Conservation (phyloP, 1,140 invertebrate species). For the Paracyclopina nana region DNA sequence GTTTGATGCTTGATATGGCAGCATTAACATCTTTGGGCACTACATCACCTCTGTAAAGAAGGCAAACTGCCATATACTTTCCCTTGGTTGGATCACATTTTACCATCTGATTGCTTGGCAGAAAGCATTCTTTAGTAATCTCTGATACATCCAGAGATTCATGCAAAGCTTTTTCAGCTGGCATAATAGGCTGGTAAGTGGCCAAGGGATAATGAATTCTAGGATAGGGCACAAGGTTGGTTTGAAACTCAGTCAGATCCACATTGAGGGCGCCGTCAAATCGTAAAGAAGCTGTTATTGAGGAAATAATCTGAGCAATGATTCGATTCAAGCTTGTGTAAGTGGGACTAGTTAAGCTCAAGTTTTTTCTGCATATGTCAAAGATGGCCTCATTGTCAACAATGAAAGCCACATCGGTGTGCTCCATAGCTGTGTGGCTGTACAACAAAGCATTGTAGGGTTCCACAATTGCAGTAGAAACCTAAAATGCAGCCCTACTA, state of each 20-base stretch:
- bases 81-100: constrained; percentile 34
- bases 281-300: constrained; percentile 58
- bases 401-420: constrained; percentile 45
- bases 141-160: constrained; percentile 28
- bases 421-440: constrained; percentile 53
- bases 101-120: constrained; percentile 24
- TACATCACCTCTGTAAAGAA: constrained; percentile 25
- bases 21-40: constrained; percentile 30
- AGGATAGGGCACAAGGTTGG: constrained; percentile 41
- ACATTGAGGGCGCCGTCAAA: constrained; percentile 76
- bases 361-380: constrained; percentile 8
- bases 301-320: constrained; percentile 63
- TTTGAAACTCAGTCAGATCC: constrained; percentile 56
- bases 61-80: constrained; percentile 32
- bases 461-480: constrained; percentile 54
- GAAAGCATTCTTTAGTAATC: constrained; percentile 27
- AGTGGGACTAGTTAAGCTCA: constrained; percentile 36
- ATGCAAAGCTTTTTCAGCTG: constrained; percentile 26
- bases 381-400: constrained; percentile 36
- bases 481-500: constrained; percentile 26
- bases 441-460: constrained; percentile 77
- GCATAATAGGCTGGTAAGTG: constrained; percentile 8
- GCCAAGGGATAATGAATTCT: constrained; percentile 41
- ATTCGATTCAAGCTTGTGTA: constrained; percentile 55
- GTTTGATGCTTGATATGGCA: constrained; percentile 26